Evolutionary conservation across 2,797 vertebrate genomes (phyloP).

Genomic region (Rhyacichthys aspro): DNA sequence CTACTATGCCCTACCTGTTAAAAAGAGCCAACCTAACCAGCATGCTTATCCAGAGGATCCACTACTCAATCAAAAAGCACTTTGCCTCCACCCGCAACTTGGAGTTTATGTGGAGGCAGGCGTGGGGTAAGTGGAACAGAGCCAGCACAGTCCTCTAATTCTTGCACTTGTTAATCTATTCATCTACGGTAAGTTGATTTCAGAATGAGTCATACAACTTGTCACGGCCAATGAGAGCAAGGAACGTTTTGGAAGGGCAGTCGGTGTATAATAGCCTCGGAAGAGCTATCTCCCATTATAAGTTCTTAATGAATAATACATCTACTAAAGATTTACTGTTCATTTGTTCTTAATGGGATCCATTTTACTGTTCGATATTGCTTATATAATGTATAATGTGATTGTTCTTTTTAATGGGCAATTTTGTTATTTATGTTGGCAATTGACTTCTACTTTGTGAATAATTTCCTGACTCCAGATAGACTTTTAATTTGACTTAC

Average conservation of each 20-base stretch:
- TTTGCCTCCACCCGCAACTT: slow-evolving; percentile 90
- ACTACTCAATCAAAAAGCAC: slow-evolving; percentile 97
- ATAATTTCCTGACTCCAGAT: not conserved
- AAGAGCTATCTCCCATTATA: slow-evolving; percentile 20
- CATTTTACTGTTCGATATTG: slow-evolving; percentile 15
- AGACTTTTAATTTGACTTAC: not conserved
- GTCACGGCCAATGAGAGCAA: slow-evolving; percentile 29
- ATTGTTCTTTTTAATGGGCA: slow-evolving; percentile 1
- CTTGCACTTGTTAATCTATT: slow-evolving; percentile 26
- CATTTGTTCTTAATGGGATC: slow-evolving; percentile 21
- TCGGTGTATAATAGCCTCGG: slow-evolving; percentile 6
- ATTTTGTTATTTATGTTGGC: slow-evolving; percentile 6
- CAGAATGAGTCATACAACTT: slow-evolving; percentile 43
- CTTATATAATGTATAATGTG: slow-evolving; percentile 9
- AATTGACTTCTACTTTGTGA: slow-evolving; percentile 5
- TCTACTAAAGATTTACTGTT: slow-evolving; percentile 28
- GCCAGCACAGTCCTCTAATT: slow-evolving; percentile 35
- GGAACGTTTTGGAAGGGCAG: slow-evolving; percentile 31
- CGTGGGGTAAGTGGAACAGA: slow-evolving; percentile 86
- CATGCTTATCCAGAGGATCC: slow-evolving; percentile 98
- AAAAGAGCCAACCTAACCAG: slow-evolving; percentile 92
- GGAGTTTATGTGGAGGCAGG: slow-evolving; percentile 99
- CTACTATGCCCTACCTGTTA: slow-evolving; percentile 95
- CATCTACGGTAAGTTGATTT: slow-evolving; percentile 41
- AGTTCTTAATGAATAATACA: slow-evolving; percentile 33